Conservation (phyloP, 2,113 vertebrate genomes). For the Gadus macrocephalus region DNA sequence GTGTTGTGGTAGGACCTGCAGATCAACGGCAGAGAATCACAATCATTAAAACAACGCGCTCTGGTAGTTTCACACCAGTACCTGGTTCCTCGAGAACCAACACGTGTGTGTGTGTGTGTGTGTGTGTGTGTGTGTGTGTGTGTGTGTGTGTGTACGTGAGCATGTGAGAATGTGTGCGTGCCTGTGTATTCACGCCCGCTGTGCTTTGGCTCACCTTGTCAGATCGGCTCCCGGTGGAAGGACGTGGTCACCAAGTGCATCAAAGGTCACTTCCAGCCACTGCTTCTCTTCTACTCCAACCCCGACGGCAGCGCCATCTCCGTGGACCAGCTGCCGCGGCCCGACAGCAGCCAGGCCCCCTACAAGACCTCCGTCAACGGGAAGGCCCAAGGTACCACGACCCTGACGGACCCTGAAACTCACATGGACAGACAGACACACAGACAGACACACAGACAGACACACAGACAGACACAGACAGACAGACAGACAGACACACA, state of each 20-base stretch:
- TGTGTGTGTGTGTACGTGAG: not conserved
- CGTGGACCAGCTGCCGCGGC: constrained; percentile 78
- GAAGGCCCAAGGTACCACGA: constrained; percentile 43
- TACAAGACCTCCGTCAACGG: constrained; percentile 69
- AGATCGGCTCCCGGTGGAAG: constrained; percentile 94
- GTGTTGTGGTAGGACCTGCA: too few relatives aligned
- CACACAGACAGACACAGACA: too few relatives aligned
- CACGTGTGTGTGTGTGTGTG: too few relatives aligned
- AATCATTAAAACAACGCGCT: not conserved
- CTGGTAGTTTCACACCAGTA: not conserved
- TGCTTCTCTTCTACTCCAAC: constrained; percentile 93
- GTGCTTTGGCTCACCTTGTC: constrained; percentile 2
- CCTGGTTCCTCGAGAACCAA: too few relatives aligned
- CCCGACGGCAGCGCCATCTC: constrained; percentile 87
- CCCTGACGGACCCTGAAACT: too few relatives aligned
- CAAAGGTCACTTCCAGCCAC: constrained; percentile 92
- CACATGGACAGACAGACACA: too few relatives aligned
- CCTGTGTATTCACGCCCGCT: not conserved
- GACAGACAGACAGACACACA: too few relatives aligned
- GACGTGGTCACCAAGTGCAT: constrained; percentile 92
- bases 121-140: too few relatives aligned
- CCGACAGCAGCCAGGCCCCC: constrained; percentile 74
- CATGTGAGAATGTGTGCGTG: not conserved
- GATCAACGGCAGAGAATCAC: too few relatives aligned
- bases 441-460: too few relatives aligned